phyloP scores from a whole-genome alignment of 2,888 invertebrate genomes.

The Pristionchus arcanus region DNA sequence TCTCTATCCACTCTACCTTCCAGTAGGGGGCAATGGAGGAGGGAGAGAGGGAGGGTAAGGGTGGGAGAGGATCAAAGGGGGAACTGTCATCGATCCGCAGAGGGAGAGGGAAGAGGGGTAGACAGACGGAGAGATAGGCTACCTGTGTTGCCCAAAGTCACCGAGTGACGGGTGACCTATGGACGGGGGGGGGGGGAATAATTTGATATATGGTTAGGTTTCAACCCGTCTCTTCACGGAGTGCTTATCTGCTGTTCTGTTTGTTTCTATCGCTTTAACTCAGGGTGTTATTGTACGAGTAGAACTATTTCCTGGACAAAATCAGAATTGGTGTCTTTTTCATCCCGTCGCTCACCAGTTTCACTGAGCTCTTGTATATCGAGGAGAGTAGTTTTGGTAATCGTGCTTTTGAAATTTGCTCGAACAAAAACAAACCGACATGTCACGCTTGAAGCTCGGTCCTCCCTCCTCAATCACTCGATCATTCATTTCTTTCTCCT shows the following conservation, averaged over 20 bases:
- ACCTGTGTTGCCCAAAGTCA: conserved; percentile 12
- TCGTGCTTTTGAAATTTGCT: no score
- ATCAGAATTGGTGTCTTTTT: no score
- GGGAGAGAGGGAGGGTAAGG: not conserved
- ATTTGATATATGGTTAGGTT: no score
- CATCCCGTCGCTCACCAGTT: not conserved
- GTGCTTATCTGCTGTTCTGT: no score
- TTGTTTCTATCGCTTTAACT: no score
- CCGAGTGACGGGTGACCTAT: not conserved
- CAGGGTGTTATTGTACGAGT: no score
- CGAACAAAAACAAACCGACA: not conserved
- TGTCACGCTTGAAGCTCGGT: not conserved
- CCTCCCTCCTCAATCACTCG: not conserved
- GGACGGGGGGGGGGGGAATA: no score
- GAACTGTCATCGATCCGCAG: conserved; percentile 27
- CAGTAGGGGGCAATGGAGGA: not conserved
- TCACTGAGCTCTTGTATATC: not conserved
- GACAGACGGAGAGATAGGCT: conserved; percentile 15
- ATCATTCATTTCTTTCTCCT: not conserved
- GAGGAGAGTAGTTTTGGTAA: not conserved
- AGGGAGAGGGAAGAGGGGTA: not conserved
- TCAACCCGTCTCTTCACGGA: no score
- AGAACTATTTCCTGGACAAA: no score
- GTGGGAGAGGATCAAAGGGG: conserved; percentile 30
- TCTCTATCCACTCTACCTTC: not conserved